These are phyloP conservation scores for Diploscapter pachys DNA, from an alignment of 1,140 invertebrate genomes.

Conservation along the genomic window DNA sequence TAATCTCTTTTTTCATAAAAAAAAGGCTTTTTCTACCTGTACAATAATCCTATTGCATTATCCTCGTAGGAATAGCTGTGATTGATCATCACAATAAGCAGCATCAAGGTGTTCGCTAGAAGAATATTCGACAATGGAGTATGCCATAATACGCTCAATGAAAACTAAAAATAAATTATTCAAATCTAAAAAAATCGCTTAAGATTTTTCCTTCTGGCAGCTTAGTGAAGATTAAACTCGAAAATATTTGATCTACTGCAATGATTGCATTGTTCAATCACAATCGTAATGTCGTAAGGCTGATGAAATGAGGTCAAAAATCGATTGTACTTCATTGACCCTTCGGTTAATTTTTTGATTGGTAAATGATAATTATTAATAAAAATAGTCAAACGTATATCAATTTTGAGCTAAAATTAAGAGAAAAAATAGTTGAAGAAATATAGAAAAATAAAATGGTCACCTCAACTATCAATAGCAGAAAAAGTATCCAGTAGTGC, in stretches of 20 bases:
- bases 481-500: constrained; percentile 11
- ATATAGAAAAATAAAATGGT: background rate
- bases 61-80: constrained; percentile 12
- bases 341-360: background rate
- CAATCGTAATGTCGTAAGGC: no score
- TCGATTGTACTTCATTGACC: no score
- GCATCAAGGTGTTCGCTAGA: constrained; percentile 5
- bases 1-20: background rate
- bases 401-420: background rate
- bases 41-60: constrained; percentile 15
- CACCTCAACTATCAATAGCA: constrained; percentile 1
- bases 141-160: background rate
- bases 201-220: background rate
- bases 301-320: no score
- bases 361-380: background rate
- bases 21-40: constrained; percentile 14
- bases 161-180: background rate
- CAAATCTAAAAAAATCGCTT: background rate
- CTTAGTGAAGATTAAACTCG: no score
- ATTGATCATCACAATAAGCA: constrained; percentile 8
- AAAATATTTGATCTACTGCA: no score
- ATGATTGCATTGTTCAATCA: no score
- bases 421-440: background rate
- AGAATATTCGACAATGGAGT: constrained; percentile 5
- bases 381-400: background rate